Conservation (phyloP, 2,113 vertebrate genomes). For the Percopsis transmontana region DNA sequence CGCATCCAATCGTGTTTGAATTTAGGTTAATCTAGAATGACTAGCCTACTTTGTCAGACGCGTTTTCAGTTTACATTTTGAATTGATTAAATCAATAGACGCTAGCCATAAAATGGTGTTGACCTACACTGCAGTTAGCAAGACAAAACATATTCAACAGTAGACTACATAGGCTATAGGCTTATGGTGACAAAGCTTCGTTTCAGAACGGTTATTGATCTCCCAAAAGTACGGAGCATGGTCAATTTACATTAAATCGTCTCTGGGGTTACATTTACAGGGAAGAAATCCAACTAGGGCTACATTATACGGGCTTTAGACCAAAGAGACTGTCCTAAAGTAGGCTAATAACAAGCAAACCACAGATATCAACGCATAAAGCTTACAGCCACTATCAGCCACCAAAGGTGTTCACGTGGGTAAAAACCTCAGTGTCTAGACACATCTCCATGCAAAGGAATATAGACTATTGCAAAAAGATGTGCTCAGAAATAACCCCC, state of each 20-base stretch:
- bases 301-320: conserved; percentile 16
- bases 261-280: background rate
- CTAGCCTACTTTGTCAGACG: conserved; percentile 25
- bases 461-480: too few species aligned
- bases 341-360: conserved; percentile 56
- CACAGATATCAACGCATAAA: conserved; percentile 53
- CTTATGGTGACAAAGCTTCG: background rate
- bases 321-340: conserved; percentile 36
- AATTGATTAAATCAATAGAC: conserved; percentile 7
- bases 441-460: too few species aligned
- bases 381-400: conserved; percentile 42
- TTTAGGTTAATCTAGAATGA: background rate
- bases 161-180: background rate
- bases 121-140: conserved; percentile 15
- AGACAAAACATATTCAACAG: background rate
- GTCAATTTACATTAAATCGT: background rate
- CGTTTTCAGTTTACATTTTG: background rate
- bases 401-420: too few species aligned
- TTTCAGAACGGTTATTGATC: too few species aligned
- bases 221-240: background rate
- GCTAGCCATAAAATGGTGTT: conserved; percentile 7
- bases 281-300: conserved; percentile 31
- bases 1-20: too few species aligned
- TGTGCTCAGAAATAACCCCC: too few species aligned
- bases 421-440: too few species aligned